Percentiles rank a stretch among this genome's conserved stretches.
Evolutionary conservation across 2,797 vertebrate genomes (phyloP).

Genomic region (Acanthiza pusilla): DNA sequence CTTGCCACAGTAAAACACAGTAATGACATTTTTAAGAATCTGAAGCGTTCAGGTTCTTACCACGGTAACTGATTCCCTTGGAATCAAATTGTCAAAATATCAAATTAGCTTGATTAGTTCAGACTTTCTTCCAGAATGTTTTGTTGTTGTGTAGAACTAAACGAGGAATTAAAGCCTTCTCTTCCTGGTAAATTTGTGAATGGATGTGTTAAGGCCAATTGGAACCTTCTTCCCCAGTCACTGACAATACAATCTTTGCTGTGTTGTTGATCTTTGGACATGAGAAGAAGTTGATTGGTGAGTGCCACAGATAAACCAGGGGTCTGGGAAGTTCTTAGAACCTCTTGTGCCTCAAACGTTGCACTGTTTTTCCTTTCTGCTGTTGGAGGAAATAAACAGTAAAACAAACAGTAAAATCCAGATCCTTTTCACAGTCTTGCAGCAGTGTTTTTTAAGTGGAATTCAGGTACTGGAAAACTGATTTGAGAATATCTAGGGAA

Average conservation of each 20-base stretch:
- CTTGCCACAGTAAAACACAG: background rate
- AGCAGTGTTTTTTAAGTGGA: background rate
- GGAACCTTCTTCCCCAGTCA: background rate
- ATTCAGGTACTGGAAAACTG: background rate
- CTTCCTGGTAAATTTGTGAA: background rate
- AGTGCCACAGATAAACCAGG: background rate
- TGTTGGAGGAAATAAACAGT: background rate
- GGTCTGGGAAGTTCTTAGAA: background rate
- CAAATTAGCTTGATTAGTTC: background rate
- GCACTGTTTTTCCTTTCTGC: background rate
- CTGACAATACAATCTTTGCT: background rate
- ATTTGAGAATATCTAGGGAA: background rate
- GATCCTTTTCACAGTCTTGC: background rate
- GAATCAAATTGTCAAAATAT: background rate
- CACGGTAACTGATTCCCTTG: background rate
- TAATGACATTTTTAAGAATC: background rate
- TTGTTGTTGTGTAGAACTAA: background rate
- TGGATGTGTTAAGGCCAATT: background rate
- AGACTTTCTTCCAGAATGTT: background rate
- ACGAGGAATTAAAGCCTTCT: background rate
- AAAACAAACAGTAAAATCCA: background rate
- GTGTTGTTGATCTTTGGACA: background rate
- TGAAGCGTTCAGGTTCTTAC: background rate
- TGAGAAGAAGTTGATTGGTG: background rate
- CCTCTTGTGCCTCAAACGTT: background rate